Conservation (phyloP, 2,113 vertebrate genomes). For the Tylochromis polylepis region DNA sequence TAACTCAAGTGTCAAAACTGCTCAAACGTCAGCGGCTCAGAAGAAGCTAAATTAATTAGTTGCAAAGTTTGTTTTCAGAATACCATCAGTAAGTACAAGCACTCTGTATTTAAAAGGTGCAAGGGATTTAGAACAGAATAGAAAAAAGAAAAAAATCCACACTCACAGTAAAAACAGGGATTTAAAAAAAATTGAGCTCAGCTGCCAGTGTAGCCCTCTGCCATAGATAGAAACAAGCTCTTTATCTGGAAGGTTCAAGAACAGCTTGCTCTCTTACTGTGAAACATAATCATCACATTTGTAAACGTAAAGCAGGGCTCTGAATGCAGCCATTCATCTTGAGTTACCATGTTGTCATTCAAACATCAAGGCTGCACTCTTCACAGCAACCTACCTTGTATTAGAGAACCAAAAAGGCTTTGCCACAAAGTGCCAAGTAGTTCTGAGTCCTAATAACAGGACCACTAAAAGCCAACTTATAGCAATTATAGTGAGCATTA, state of each 20-base stretch:
- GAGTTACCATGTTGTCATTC: constrained; percentile 43
- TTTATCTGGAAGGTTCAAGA: constrained; percentile 60
- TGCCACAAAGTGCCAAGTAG: constrained; percentile 44
- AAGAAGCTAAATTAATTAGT: not conserved
- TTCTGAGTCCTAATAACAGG: constrained; percentile 3
- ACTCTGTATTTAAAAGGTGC: not conserved
- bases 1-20: constrained; percentile 30
- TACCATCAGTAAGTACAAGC: not conserved
- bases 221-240: constrained; percentile 12
- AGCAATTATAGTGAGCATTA: constrained; percentile 13
- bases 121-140: constrained; percentile 13
- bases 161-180: not conserved
- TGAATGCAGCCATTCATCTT: constrained; percentile 58
- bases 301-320: constrained; percentile 45
- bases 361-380: constrained; percentile 44
- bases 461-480: constrained; percentile 8
- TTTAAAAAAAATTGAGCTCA: constrained; percentile 15
- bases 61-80: constrained; percentile 18
- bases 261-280: constrained; percentile 59
- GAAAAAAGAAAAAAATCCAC: not conserved
- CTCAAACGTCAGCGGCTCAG: not conserved
- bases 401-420: constrained; percentile 42
- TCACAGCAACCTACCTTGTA: constrained; percentile 25
- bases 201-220: constrained; percentile 5
- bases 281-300: constrained; percentile 58